These are phyloP conservation scores for Lasioglossum malachurum DNA, from an alignment of 2,888 invertebrate genomes.

Conservation along the genomic window DNA sequence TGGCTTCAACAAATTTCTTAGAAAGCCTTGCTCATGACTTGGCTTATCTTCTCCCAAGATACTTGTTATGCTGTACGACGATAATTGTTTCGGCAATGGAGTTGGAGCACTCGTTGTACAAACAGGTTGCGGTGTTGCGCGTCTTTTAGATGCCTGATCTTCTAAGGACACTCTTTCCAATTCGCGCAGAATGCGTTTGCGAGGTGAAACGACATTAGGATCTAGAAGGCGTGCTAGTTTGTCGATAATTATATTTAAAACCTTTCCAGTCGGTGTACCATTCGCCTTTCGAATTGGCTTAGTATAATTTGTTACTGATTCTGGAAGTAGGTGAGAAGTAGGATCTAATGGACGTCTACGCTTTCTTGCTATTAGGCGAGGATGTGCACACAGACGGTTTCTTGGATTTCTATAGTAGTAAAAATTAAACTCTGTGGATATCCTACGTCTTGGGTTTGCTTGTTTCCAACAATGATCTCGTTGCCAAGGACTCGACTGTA, in stretches of 20 bases:
- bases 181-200: conserved; percentile 93
- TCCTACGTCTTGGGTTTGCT: conserved; percentile 90
- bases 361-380: conserved; percentile 86
- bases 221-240: conserved; percentile 83
- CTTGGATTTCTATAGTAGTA: conserved; percentile 88
- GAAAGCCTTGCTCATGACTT: conserved; percentile 83
- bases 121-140: conserved; percentile 81
- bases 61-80: conserved; percentile 95
- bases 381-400: conserved; percentile 83
- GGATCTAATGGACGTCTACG: conserved; percentile 89
- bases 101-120: conserved; percentile 73
- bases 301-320: conserved; percentile 67
- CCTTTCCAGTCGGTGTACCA: conserved; percentile 76
- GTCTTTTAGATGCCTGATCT: conserved; percentile 88
- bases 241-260: conserved; percentile 81
- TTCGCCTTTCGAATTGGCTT: conserved; percentile 73
- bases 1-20: conserved; percentile 82
- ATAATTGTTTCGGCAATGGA: conserved; percentile 85
- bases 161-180: conserved; percentile 91
- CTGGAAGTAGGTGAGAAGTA: conserved; percentile 75
- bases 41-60: conserved; percentile 89
- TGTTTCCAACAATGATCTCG: conserved; percentile 96
- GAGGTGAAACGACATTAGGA: conserved; percentile 90
- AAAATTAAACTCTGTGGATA: conserved; percentile 91
- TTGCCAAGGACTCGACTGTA: conserved; percentile 96